phyloP scores from a whole-genome alignment of 1,140 invertebrate species.

The Ruditapes philippinarum region DNA sequence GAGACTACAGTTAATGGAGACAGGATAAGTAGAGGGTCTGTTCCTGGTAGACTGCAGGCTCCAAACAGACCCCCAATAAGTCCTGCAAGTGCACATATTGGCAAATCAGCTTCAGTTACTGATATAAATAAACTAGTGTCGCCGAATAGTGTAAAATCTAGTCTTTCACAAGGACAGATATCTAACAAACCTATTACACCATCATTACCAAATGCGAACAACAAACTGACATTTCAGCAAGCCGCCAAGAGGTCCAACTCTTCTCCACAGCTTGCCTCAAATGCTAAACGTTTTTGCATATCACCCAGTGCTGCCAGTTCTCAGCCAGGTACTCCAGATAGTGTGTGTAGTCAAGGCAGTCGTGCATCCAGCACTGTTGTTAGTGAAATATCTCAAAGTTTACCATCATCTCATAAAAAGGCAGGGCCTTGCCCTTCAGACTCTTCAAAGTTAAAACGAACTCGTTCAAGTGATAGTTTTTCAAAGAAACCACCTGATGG shows the following conservation, averaged over 20 bases:
- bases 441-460: constrained; percentile 35
- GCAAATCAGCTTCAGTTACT: constrained; percentile 63
- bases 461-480: constrained; percentile 52
- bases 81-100: constrained; percentile 64
- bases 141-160: constrained; percentile 71
- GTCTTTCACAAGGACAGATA: constrained; percentile 69
- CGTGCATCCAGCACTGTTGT: constrained; percentile 10
- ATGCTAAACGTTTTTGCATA: constrained; percentile 54
- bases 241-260: constrained; percentile 54
- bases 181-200: constrained; percentile 53
- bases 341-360: constrained; percentile 56
- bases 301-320: constrained; percentile 48
- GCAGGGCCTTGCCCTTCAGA: background rate
- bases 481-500: background rate
- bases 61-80: constrained; percentile 53
- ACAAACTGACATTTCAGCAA: constrained; percentile 29
- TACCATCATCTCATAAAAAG: background rate
- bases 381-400: constrained; percentile 7
- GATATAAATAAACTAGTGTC: constrained; percentile 38
- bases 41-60: constrained; percentile 64
- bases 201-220: constrained; percentile 56
- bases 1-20: constrained; percentile 74
- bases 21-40: constrained; percentile 58
- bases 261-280: constrained; percentile 31
- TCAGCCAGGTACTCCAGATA: constrained; percentile 56